Evolutionary conservation across 1,140 invertebrate genomes (phyloP), one percentile per base, ranked within the genome.

Genomic region (Eupristina koningsbergeri): DNA sequence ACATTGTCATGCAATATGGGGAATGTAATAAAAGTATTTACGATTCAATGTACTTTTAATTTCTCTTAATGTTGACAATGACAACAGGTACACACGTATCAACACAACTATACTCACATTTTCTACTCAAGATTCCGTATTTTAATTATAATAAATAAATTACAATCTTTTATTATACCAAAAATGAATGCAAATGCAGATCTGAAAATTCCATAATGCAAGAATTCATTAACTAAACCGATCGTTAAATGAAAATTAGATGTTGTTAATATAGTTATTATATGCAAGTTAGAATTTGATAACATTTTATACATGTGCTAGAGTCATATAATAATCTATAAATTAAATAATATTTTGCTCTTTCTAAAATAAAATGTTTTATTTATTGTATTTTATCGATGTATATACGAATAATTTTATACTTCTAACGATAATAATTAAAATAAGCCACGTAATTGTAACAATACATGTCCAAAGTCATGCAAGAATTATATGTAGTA

Each of bases 241-340:
- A 71, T 71, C 67, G 39, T 71, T 71, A 71, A 71, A 71, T 67
- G 64, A 67, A 36, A 36, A 67, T 36, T 31, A 67, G 64, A 67
- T 67, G 34, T 71, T 36, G 39, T 7, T 36, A 71, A 22, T 71
- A 22, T 22, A 71, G 6, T 41, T 41, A 0, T 41, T 71, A 71
- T 41, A 41, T 13, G 19, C 19, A 71, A 41, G 19, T 67, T 67
- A 36, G 2, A 67, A 3, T 3, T 67, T 67, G 36, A 67, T 36
- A 67, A 36, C 31, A 34, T 6, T 36, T 67, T 67, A 67, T 29
- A 67, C 41, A 45, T 45, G 6, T 13, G 13, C 13, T 45, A 45
- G 63, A 64, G 34, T n/a, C n/a, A n/a, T n/a, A n/a, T n/a, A n/a
- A n/a, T n/a, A n/a, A 34, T 22, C 29, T 31, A 64, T 9, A 64